Percentiles rank a stretch among this genome's conserved stretches.
phyloP scores from a whole-genome alignment of 2,113 vertebrate species.

The Amphilophus citrinellus region DNA sequence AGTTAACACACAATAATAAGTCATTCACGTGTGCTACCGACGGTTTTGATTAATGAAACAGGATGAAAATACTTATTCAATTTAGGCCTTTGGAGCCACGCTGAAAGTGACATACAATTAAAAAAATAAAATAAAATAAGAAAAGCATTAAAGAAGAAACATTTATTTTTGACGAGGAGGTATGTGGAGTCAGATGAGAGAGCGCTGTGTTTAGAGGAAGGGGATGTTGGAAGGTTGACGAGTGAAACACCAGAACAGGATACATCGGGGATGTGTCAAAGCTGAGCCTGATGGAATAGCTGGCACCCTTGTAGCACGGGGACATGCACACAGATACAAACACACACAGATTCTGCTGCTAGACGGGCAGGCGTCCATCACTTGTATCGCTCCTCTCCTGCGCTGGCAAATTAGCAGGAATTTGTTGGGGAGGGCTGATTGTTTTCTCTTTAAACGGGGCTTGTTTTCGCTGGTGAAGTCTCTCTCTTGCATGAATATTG shows the following conservation, averaged over 20 bases:
- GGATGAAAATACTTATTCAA: slow-evolving; percentile 26
- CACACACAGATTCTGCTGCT: slow-evolving; percentile 12
- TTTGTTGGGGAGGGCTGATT: slow-evolving; percentile 68
- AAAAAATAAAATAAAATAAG: neutral
- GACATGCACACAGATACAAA: slow-evolving; percentile 35
- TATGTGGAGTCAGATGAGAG: slow-evolving; percentile 26
- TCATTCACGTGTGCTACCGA: slow-evolving; percentile 22
- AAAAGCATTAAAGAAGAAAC: slow-evolving; percentile 36
- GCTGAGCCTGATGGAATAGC: slow-evolving; percentile 55
- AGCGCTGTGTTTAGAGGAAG: slow-evolving; percentile 46
- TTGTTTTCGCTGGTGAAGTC: slow-evolving; percentile 74
- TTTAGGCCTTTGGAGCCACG: slow-evolving; percentile 7
- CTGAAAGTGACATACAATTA: slow-evolving; percentile 31
- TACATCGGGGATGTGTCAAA: slow-evolving; percentile 65
- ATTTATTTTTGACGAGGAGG: slow-evolving; percentile 24
- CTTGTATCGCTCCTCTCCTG: slow-evolving; percentile 33
- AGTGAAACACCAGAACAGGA: slow-evolving; percentile 68
- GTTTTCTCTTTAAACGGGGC: slow-evolving; percentile 79
- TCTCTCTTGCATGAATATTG: slow-evolving; percentile 66
- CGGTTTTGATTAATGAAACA: slow-evolving; percentile 35
- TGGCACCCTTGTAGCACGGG: slow-evolving; percentile 54
- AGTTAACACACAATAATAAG: slow-evolving; percentile 57
- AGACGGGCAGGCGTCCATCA: slow-evolving; percentile 70
- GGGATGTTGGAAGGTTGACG: slow-evolving; percentile 53
- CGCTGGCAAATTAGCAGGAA: slow-evolving; percentile 74